Conservation (phyloP, 2,888 invertebrate species). For the Phrixothrix hirtus region DNA sequence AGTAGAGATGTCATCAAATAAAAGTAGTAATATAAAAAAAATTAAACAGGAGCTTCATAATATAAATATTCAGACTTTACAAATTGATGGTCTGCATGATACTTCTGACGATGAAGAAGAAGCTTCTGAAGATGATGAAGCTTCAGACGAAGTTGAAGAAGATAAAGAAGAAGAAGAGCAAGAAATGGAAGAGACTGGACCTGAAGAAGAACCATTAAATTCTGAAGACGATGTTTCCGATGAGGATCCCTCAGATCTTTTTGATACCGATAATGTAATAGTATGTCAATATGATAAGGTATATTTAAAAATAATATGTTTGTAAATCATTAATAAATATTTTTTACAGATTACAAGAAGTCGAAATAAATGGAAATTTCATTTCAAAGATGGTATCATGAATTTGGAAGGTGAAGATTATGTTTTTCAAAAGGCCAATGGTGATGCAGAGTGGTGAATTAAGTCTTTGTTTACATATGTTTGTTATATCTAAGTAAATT, state of each 20-base stretch:
- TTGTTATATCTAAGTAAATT: too few relatives aligned
- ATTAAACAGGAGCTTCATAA: not conserved
- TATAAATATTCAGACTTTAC: constrained; percentile 15
- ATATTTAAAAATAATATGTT: not conserved
- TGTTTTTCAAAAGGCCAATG: constrained; percentile 98
- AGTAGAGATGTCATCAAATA: not conserved
- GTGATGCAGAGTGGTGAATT: constrained; percentile 97
- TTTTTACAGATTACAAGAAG: constrained; percentile 85
- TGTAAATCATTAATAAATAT: constrained; percentile 12
- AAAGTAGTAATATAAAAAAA: constrained; percentile 4
- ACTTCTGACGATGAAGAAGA: constrained; percentile 77
- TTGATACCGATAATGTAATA: constrained; percentile 98
- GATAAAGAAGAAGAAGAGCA: constrained; percentile 57
- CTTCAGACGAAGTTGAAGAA: constrained; percentile 65
- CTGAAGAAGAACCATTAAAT: constrained; percentile 84
- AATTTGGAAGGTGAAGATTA: constrained; percentile 97
- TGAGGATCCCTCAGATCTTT: constrained; percentile 91
- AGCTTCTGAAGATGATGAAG: constrained; percentile 72
- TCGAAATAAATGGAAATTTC: constrained; percentile 99
- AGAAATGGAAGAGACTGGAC: constrained; percentile 60
- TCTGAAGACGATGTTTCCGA: constrained; percentile 98
- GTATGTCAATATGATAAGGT: constrained; percentile 99
- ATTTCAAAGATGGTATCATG: constrained; percentile 99
- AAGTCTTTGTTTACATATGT: too few relatives aligned
- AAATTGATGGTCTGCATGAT: constrained; percentile 64